Base-by-base conservation (phyloP, 2,797 vertebrate species). In the Manis crassicaudata region DNA sequence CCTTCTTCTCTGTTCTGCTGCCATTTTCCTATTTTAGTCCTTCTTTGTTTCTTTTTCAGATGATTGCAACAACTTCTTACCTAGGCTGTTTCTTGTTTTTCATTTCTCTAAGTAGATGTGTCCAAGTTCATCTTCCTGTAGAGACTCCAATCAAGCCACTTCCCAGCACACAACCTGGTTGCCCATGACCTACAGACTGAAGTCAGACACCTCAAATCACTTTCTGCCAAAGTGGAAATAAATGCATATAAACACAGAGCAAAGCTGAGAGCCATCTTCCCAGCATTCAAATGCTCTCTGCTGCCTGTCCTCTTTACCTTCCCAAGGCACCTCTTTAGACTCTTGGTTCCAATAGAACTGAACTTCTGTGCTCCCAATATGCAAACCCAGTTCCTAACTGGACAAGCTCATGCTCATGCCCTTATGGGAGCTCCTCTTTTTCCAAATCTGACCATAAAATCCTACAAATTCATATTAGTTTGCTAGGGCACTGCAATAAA, bases 281-380 rank as follows among this genome's bases (percentile, higher is more conserved):
- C 7, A 18, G 77, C 11, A 52, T 50, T 40, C 40, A 63, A 63
- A 65, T 68, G 52, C 11, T 62, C 56, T 79, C 60, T 21, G 16
- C n/a, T 35, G 37, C 32, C 40, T 20, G 43, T 16, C 23, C 10
- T 23, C n/a, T 52, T 32, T 18, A 37, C 20, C 6, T 72, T 46
- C 56, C 40, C 68, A 17, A 0, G 0, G 12, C 27, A 4, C 43
- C 14, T 37, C 29, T 46, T 72, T 20, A 46, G 56, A 46, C 3
- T 50, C 18, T 8, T 32, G 27, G 40, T 79, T 58, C 40, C 40
- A 25, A 7, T 0, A 35, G 76, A 92, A 54, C 18, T 13, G n/a
- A 67, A 23, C 56, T 76, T 17, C 3, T 60, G 29, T 37, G 46
- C 7, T 52, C 65, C 80, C 0, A 6, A 5, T 6, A 17, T 5